These are phyloP conservation scores for Bradypodion pumilum DNA, from an alignment of 2,797 vertebrate genomes.

Conservation along the genomic window DNA sequence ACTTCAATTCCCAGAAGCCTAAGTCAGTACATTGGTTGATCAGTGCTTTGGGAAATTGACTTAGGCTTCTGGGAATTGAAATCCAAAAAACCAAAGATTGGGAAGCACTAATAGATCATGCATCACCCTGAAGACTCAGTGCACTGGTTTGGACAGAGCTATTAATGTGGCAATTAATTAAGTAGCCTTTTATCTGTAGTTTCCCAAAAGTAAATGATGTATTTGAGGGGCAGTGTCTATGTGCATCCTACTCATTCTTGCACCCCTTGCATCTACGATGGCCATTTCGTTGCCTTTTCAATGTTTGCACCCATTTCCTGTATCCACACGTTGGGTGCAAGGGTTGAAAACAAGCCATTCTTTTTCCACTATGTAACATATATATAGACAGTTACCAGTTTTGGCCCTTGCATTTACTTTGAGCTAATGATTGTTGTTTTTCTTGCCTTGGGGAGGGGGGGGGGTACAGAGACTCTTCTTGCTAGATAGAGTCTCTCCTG, in stretches of 20 bases:
- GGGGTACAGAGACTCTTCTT: not conserved
- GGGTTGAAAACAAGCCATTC: slow-evolving; percentile 10
- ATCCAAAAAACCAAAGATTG: too few relatives aligned
- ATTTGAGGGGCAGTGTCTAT: slow-evolving; percentile 13
- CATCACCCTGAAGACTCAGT: not conserved
- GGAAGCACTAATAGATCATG: too few relatives aligned
- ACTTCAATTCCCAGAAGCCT: too few relatives aligned
- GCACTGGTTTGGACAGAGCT: not conserved
- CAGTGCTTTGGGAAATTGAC: too few relatives aligned
- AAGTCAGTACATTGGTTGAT: too few relatives aligned
- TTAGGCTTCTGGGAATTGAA: too few relatives aligned
- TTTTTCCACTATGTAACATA: not conserved
- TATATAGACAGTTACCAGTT: not conserved
- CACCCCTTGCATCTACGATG: not conserved
- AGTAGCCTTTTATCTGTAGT: not conserved
- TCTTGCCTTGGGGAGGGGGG: not conserved
- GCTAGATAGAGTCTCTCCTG: not conserved
- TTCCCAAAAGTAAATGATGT: slow-evolving; percentile 8
- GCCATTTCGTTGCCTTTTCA: slow-evolving; percentile 3
- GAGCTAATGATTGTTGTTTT: not conserved
- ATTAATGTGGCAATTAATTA: not conserved
- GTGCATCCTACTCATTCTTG: not conserved
- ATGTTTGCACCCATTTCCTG: not conserved
- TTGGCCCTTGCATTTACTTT: slow-evolving; percentile 14
- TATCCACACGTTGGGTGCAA: slow-evolving; percentile 13